These are phyloP conservation scores for Yoshiicerus persimilis DNA, from an alignment of 1,140 invertebrate species.

Conservation along the genomic window DNA sequence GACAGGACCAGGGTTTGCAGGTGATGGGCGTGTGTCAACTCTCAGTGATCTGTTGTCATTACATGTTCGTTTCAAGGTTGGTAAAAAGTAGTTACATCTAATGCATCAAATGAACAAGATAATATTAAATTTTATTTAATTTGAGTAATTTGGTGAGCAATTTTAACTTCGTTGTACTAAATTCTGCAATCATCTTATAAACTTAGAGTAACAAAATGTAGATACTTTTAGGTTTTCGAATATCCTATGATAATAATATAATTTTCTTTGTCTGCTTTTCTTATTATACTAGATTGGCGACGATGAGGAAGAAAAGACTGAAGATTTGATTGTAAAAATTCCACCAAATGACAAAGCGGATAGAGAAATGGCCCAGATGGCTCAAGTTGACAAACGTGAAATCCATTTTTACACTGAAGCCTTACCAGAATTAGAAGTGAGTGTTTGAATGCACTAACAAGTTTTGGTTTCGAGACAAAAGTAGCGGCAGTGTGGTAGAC, in stretches of 20 bases:
- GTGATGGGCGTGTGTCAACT: conserved; percentile 40
- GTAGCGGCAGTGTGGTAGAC: neutral
- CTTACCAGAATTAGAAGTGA: conserved; percentile 28
- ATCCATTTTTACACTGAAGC: conserved; percentile 74
- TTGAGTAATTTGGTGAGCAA: too few relatives aligned
- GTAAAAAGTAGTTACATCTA: neutral
- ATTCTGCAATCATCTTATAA: too few relatives aligned
- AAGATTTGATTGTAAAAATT: conserved; percentile 48
- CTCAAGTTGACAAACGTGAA: conserved; percentile 77
- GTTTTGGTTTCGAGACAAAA: neutral
- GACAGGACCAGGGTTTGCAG: conserved; percentile 30
- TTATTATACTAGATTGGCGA: conserved; percentile 26
- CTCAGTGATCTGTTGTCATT: conserved; percentile 46
- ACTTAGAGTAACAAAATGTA: too few relatives aligned
- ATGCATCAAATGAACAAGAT: too few relatives aligned
- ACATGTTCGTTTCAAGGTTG: conserved; percentile 41
- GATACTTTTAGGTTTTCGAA: too few relatives aligned
- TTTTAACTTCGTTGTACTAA: too few relatives aligned
- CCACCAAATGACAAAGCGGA: conserved; percentile 49
- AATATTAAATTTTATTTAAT: too few relatives aligned
- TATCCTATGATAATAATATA: too few relatives aligned
- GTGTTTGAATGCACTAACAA: neutral
- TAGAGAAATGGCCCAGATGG: conserved; percentile 53
- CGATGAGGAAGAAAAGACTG: conserved; percentile 46
- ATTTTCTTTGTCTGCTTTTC: neutral